Base-by-base conservation (phyloP, 1,140 invertebrate species). In the Drosophila simulans region DNA sequence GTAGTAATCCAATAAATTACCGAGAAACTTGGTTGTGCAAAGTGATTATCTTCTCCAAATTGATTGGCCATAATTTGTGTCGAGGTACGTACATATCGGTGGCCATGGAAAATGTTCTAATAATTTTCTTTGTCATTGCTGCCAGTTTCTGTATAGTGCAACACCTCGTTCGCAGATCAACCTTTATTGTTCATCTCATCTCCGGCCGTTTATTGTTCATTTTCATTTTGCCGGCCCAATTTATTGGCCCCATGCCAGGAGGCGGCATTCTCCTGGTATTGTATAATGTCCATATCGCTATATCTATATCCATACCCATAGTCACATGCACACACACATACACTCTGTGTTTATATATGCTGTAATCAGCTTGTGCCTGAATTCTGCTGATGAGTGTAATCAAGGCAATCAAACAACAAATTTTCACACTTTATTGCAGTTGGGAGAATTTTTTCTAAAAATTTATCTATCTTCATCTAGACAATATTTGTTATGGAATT, bases 161-260 rank as follows among this genome's bases (percentile, higher is more conserved):
- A 74, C 71, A 74, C 58, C 71, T 74, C 52, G 49, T 64, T 40
- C 70, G 11, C 57, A 75, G 27, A 49, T 42, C 52, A 57, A 70
- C 43, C 65, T 70, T 70, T 70, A 70, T 70, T 48, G 35, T 52
- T 60, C 39, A 49, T 57, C 31, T 25, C 48, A 22, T 46, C 20
- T 52, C 40, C 40, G 34, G 20, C 34, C 56, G 31, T 54, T 64
- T 77, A 79, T 69, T 70, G 51, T 69, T 31, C 64, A 63, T 80
- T 84, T 80, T 80, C 71, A 84, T 84, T 77, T 84, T 53, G 27
- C 55, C 76, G 80, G 60, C 60, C 69, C 52, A 72, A 79, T 85
- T 86, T 88, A 88, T 88, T 88, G 83, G 83, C 84, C 65, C 58
- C 84, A 52, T 79, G 83, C 83, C 83, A 88, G 63, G 79, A 75